Evolutionary conservation across 2,888 invertebrate genomes (phyloP).

Genomic region (Sinodicranocentrus sp.): DNA sequence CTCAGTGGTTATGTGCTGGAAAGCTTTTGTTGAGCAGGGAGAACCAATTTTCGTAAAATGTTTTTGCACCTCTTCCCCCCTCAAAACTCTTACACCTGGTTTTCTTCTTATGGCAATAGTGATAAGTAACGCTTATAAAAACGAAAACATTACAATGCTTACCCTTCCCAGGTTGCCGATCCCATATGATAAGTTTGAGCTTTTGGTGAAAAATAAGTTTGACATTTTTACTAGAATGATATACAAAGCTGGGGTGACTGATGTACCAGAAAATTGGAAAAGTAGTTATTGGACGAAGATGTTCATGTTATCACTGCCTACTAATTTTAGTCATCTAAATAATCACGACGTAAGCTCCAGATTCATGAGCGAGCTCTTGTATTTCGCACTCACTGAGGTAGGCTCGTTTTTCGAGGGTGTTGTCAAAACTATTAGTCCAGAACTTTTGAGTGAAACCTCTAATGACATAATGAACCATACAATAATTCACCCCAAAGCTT

Average conservation of each 20-base stretch:
- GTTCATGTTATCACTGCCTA: no score
- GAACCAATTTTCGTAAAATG: background rate
- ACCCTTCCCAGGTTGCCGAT: background rate
- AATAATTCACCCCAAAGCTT: no score
- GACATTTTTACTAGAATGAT: constrained; percentile 23
- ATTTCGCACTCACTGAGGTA: no score
- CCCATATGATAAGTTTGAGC: background rate
- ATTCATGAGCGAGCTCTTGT: background rate
- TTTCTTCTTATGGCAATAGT: background rate
- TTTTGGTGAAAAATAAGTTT: background rate
- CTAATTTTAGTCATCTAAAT: background rate
- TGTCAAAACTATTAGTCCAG: background rate
- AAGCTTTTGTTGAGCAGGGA: background rate
- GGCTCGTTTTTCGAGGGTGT: background rate
- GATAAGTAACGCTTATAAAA: constrained; percentile 6
- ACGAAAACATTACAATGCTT: constrained; percentile 21
- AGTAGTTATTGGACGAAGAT: background rate
- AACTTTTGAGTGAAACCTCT: background rate
- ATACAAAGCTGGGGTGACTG: background rate
- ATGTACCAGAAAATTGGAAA: background rate
- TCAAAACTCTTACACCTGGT: background rate
- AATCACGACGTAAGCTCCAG: background rate
- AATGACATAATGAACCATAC: background rate
- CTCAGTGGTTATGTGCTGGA: background rate
- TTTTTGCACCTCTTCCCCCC: background rate